Evolutionary conservation across 2,888 invertebrate genomes (phyloP), one percentile per base, ranked within the genome.

Genomic region (Anoplius nigerrimus): DNA sequence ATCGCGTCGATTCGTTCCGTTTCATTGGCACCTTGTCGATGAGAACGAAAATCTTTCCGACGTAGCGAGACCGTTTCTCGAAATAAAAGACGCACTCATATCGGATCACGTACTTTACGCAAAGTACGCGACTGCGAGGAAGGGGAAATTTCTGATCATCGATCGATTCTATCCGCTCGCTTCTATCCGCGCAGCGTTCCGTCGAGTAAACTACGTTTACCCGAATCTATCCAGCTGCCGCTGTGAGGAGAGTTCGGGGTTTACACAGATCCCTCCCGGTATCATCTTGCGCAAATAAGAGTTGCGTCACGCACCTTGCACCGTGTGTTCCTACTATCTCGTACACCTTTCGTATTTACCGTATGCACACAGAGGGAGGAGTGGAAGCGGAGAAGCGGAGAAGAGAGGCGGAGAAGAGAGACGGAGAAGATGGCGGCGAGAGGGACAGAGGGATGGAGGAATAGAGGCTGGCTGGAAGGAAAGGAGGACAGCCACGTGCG

Each of bases 271-370:
- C 67, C 34, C 20, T 13, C 42, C 22, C 54, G 72, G 74, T 82
- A 82, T 83, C 79, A 79, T 57, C 72, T 79, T 79, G 74, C 69
- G 82, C 76, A 84, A 84, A 84, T 71, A 81, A 58, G 61, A 60
- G 72, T 84, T 84, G 73, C 84, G 70, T 82, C 81, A 84, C 66
- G 54, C 34, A 34, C 34, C 51, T 48, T 57, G 61, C 62, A 46
- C 64, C 63, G 22, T 53, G 60, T 57, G 60, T 60, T 62, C 54
- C 69, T 71, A 75, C 72, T 71, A 75, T 70, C 68, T 64, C 48
- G 48, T 18, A 51, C n/a, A 42, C 62, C n/a, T 55, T 24, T 70
- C 61, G 56, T 78, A 72, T 76, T 77, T 70, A 54, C 63, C 34
- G 21, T 62, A 5, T 52, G 27, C 58, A 55, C 24, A 62, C 66